Base-by-base conservation (phyloP, 2,888 invertebrate species). In the Gnatocerus cornutus region DNA sequence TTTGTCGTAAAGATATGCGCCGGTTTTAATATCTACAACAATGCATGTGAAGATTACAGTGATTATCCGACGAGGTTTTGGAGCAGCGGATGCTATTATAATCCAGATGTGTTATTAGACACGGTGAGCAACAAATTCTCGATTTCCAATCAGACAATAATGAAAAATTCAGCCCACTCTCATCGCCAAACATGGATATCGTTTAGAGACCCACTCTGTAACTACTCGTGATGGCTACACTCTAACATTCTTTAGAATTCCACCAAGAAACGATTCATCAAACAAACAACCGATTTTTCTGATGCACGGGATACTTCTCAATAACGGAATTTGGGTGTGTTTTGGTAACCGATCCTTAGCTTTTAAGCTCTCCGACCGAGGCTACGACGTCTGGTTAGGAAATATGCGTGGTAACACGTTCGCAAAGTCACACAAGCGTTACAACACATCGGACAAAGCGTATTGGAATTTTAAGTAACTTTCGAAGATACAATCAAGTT, bases 341-440 rank as follows among this genome's bases (percentile, higher is more conserved):
- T 69, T 62, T 43, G 77, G 77, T 14, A 74, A 73, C 45, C 65
- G 68, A 50, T 78, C 78, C 1, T 41, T 76, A 10, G 93, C 85
- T 71, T 92, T 87, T 85, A 88, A 89, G 80, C 86, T 92, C 52
- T 86, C 89, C 0, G 88, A 91, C 71, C 84, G 85, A 1, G 91
- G 91, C 3, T 92, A 89, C 73, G 92, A 92, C 76, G 90, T 92
- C 0, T 96, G 95, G 95, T 76, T 95, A 73, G 93, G 92, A 0
- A 95, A 95, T 83, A 89, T 89, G 10, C 87, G 95, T 71, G 95
- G 95, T 0, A 94, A 93, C 77, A 89, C 89, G 0, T 93, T 92
- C 78, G 90, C 90, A 4, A 85, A 87, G 75, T 87, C 87, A n/a
- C 93, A 94, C 79, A 80, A 87, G 5, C 86, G 85, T 8, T 82